phyloP scores from a whole-genome alignment of 1,140 invertebrate genomes.

The Rhizoglyphus robini region DNA sequence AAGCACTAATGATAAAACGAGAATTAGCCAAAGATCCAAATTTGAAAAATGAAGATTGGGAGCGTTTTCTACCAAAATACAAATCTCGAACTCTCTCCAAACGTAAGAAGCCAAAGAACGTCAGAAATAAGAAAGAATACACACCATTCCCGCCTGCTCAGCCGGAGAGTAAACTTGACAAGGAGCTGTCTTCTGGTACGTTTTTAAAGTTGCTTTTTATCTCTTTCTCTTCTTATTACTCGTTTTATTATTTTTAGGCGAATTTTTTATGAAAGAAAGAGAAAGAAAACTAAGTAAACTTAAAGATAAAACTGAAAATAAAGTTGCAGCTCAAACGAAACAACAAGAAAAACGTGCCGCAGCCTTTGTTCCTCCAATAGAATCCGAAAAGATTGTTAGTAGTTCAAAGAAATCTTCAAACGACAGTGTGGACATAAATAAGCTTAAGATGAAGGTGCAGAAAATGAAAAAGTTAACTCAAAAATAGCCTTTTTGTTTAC shows the following conservation, averaged over 20 bases:
- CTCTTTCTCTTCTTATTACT: not conserved
- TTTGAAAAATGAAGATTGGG: conserved; percentile 89
- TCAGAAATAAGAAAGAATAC: conserved; percentile 60
- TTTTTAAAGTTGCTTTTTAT: not conserved
- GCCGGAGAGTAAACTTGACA: conserved; percentile 50
- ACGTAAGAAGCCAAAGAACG: conserved; percentile 68
- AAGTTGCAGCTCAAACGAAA: conserved; percentile 44
- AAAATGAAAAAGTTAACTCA: not conserved
- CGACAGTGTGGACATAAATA: too few relatives aligned
- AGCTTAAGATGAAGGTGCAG: too few relatives aligned
- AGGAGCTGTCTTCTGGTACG: conserved; percentile 68
- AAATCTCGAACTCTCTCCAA: conserved; percentile 78
- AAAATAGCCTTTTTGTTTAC: too few relatives aligned
- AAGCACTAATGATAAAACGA: conserved; percentile 91
- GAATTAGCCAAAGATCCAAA: conserved; percentile 83
- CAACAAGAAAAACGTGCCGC: conserved; percentile 59
- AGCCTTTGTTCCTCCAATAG: conserved; percentile 67
- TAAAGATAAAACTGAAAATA: conserved; percentile 55
- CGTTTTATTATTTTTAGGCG: conserved; percentile 37
- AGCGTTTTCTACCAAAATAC: conserved; percentile 90
- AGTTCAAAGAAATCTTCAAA: not conserved
- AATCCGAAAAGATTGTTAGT: conserved; percentile 32
- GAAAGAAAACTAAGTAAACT: conserved; percentile 47
- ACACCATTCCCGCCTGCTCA: conserved; percentile 83
- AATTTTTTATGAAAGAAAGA: conserved; percentile 82